Base-by-base conservation (phyloP, 2,888 invertebrate species). In the Dastarcus helophoroides region DNA sequence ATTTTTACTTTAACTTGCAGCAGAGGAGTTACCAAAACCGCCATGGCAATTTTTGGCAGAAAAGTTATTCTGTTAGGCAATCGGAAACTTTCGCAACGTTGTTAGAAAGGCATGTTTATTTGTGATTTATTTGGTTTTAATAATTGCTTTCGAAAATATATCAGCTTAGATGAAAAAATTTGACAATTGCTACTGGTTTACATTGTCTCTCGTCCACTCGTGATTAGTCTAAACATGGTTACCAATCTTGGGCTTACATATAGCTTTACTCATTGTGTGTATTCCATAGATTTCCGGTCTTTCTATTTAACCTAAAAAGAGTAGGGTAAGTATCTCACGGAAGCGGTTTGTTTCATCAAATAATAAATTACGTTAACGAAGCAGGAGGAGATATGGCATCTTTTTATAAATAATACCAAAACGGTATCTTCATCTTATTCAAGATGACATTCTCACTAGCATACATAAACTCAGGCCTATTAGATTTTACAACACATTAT, bases 91-190 rank as follows among this genome's bases (percentile, higher is more conserved):
- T n/a, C n/a, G n/a, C n/a, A n/a, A n/a, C n/a, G n/a, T n/a, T n/a
- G n/a, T n/a, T n/a, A n/a, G n/a, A n/a, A n/a, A n/a, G n/a, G n/a
- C n/a, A n/a, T n/a, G n/a, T n/a, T n/a, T n/a, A n/a, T n/a, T n/a
- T n/a, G n/a, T n/a, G n/a, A n/a, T n/a, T n/a, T n/a, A n/a, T n/a
- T n/a, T n/a, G n/a, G n/a, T n/a, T n/a, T n/a, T n/a, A n/a, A n/a
- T n/a, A n/a, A n/a, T n/a, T n/a, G n/a, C n/a, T n/a, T n/a, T n/a
- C n/a, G n/a, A n/a, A n/a, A n/a, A n/a, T n/a, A n/a, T n/a, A n/a
- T n/a, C n/a, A n/a, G n/a, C n/a, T n/a, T n/a, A n/a, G 19, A 17
- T 17, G 19, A 17, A 17, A 17, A 17, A 17, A 7, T n/a, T 17
- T 17, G 19, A 7, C 6, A 17, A 17, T 6, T 17, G n/a, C n/a